Evolutionary conservation across 2,113 vertebrate species (phyloP).

Genomic region (Atlantisia rogersi): DNA sequence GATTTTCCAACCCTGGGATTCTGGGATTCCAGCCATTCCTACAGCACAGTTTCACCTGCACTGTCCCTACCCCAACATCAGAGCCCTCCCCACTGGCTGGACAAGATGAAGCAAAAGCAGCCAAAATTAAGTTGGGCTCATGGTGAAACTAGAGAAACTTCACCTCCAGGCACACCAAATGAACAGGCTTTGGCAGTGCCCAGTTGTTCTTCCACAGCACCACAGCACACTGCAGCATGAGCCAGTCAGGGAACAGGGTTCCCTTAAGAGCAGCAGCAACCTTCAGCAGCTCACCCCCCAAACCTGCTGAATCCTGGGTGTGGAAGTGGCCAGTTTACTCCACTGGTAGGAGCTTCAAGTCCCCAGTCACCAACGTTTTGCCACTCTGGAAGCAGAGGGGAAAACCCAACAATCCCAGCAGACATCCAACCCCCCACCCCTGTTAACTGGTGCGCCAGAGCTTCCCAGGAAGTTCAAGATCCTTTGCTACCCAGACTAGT

Average conservation of each 20-base stretch:
- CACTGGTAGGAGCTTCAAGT: background rate
- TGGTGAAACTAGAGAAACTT: background rate
- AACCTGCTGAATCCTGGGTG: background rate
- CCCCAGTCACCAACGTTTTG: background rate
- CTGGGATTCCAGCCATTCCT: no score
- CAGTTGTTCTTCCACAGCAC: background rate
- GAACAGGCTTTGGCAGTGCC: background rate
- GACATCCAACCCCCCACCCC: background rate
- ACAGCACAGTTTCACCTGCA: no score
- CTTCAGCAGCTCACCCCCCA: background rate
- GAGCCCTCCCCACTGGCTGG: no score
- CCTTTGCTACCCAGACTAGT: background rate
- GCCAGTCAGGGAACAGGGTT: accelerated
- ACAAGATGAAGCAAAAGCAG: no score
- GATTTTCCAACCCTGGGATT: no score
- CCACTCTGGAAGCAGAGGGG: background rate
- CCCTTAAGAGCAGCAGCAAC: background rate
- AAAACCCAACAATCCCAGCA: background rate
- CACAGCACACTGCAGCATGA: no score
- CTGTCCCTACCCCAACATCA: no score
- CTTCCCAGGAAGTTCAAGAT: background rate
- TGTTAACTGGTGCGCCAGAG: background rate
- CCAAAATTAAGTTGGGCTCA: no score
- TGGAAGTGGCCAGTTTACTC: background rate
- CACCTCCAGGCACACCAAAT: background rate